A percentile compares a stretch with the other conserved stretches of the same genome.
Evolutionary conservation across 30 jellyfish, hydroid and myxozoan genomes (phyloP).

Genomic region (Pelagia noctiluca): DNA sequence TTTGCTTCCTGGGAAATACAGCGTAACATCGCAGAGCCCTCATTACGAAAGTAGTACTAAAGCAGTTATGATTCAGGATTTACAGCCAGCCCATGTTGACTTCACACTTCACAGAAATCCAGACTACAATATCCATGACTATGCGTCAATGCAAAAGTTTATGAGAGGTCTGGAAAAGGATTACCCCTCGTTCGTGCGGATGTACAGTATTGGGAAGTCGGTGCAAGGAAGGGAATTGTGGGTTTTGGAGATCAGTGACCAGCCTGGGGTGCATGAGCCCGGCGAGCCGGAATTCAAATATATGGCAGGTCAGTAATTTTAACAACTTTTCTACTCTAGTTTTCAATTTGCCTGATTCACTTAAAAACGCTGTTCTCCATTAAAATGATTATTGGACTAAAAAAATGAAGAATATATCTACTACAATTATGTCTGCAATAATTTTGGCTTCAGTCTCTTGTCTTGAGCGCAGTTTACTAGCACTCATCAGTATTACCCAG

Average conservation of each 20-base stretch:
- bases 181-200: slow-evolving; percentile 75
- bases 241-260: slow-evolving; percentile 88
- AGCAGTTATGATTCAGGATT: slow-evolving; percentile 11
- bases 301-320: slow-evolving; percentile 98
- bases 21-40: slow-evolving; percentile 74
- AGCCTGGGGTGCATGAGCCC: slow-evolving; percentile 95
- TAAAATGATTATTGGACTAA: too few species aligned
- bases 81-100: slow-evolving; percentile 57
- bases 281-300: slow-evolving; percentile 96
- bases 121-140: slow-evolving; percentile 52
- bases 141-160: slow-evolving; percentile 53
- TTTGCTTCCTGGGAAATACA: slow-evolving; percentile 85
- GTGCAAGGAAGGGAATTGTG: slow-evolving; percentile 88
- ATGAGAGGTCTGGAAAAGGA: slow-evolving; percentile 66
- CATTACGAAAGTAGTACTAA: slow-evolving; percentile 63
- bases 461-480: too few species aligned
- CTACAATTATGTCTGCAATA: too few species aligned
- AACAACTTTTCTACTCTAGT: too few species aligned
- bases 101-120: slow-evolving; percentile 71
- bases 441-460: too few species aligned
- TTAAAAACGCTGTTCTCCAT: too few species aligned
- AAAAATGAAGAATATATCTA: too few species aligned
- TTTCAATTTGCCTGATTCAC: too few species aligned
- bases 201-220: slow-evolving; percentile 89
- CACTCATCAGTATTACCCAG: too few species aligned